Evolutionary conservation across 2,797 vertebrate species (phyloP), one percentile per base, ranked within the genome.

Genomic region (Urocyon cinereoargenteus): DNA sequence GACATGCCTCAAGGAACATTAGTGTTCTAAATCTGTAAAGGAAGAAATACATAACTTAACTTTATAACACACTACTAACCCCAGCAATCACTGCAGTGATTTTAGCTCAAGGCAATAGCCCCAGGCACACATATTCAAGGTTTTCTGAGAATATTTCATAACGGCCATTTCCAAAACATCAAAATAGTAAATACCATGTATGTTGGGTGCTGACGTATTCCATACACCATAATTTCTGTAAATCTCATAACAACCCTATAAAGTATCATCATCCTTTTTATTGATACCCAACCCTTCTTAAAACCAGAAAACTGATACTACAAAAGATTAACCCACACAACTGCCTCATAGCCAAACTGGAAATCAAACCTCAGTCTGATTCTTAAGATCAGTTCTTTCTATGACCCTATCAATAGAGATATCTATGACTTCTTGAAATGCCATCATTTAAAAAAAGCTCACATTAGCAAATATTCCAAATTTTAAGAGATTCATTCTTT

Each of bases 401-500:
- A 31, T 57, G 45, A 53, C 61, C 28, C 5, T 87, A 57, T 55
- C 75, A 2, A 81, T 11, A 73, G 5, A 86, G 12, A 68, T 4
- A 55, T 83, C n/a, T 34, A 16, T n/a, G 31, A 24, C 34, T 92
- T 89, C 14, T 83, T 40, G 16, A 89, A 95, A 90, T 53, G 10
- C 12, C 3, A 1, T 21, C n/a, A 77, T 91, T 95, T 68, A 22
- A 45, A 21, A 51, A 92, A 86, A 49, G n/a, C 4, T 62, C 26
- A 79, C 3, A 83, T 94, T 59, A 61, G 45, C 22, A 78, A 84
- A 72, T 6, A 83, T 11, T 89, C 18, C 24, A 83, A 86, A 84
- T 73, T 86, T 92, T 45, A 92, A 95, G 84, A 64, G 24, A 34
- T 49, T 77, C 31, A 18, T 75, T 28, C n/a, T 89, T 62, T 87